A percentile compares a stretch with the other conserved stretches of the same genome.
phyloP scores from a whole-genome alignment of 2,797 vertebrate genomes.

The Garrulus glandarius region DNA sequence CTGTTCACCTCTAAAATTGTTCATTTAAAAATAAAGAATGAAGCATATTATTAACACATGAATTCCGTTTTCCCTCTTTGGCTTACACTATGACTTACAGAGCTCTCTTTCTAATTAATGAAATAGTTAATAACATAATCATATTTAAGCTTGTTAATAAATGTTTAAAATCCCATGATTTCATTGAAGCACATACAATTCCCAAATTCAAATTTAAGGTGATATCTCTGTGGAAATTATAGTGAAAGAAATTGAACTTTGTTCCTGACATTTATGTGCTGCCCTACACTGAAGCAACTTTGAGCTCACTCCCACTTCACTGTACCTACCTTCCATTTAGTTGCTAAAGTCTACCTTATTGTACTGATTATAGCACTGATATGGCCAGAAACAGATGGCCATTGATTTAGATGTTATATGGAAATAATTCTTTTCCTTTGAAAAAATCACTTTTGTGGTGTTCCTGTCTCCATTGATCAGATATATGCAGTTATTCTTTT shows the following conservation, averaged over 20 bases:
- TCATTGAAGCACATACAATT: not conserved
- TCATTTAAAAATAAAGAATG: conserved; percentile 16
- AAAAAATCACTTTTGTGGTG: conserved; percentile 3
- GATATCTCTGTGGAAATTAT: not conserved
- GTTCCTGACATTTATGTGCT: not conserved
- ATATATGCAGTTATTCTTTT: not conserved
- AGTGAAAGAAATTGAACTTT: not conserved
- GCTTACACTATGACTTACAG: not conserved
- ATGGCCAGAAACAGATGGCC: not conserved
- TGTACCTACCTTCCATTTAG: not conserved
- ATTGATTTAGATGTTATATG: not conserved
- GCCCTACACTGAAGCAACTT: not conserved
- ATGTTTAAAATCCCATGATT: not conserved
- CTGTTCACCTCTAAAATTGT: not conserved
- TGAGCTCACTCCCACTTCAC: not conserved
- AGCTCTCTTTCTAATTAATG: conserved; percentile 1
- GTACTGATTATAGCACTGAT: not conserved
- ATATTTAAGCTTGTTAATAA: not conserved
- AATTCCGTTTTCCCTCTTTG: conserved; percentile 21
- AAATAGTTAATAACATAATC: not conserved
- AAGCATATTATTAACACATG: not conserved
- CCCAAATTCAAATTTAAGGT: not conserved
- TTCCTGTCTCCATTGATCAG: not conserved
- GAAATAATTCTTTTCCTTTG: not conserved
- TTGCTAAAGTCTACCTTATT: not conserved